These are phyloP conservation scores for Tinamus major DNA, from an alignment of 2,797 vertebrate species.

Conservation along the genomic window DNA sequence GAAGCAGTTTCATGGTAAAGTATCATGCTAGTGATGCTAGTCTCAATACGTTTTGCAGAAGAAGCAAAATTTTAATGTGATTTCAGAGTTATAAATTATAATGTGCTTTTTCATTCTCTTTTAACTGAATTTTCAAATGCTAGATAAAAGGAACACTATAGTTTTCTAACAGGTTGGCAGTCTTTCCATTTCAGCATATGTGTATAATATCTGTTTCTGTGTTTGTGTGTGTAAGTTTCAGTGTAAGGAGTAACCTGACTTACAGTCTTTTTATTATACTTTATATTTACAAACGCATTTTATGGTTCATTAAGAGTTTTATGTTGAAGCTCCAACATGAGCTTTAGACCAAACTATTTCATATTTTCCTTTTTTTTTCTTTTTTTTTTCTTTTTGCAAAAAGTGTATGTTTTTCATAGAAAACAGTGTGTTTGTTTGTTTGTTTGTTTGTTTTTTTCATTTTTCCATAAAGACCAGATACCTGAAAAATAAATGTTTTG, in stretches of 20 bases:
- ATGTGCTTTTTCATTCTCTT: not conserved
- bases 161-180: not conserved
- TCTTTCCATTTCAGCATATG: not conserved
- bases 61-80: not conserved
- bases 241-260: not conserved
- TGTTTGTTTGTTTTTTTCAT: constrained; percentile 15
- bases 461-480: not conserved
- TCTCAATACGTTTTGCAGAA: not conserved
- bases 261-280: not conserved
- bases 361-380: too few species aligned
- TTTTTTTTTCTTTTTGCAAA: not conserved
- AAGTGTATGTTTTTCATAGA: not conserved
- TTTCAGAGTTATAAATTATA: not conserved
- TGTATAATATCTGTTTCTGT: fast-evolving
- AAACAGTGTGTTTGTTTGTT: constrained; percentile 6
- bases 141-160: not conserved
- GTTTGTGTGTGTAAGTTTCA: not conserved
- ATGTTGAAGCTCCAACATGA: not conserved
- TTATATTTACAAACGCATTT: not conserved
- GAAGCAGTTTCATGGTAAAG: not conserved
- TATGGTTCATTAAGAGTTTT: not conserved
- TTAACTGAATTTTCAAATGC: not conserved
- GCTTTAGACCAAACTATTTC: not conserved
- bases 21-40: not conserved
- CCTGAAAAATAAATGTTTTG: constrained; percentile 39